Base-by-base conservation (phyloP, 2,113 vertebrate genomes). In the Myanophis thanlyinensis region DNA sequence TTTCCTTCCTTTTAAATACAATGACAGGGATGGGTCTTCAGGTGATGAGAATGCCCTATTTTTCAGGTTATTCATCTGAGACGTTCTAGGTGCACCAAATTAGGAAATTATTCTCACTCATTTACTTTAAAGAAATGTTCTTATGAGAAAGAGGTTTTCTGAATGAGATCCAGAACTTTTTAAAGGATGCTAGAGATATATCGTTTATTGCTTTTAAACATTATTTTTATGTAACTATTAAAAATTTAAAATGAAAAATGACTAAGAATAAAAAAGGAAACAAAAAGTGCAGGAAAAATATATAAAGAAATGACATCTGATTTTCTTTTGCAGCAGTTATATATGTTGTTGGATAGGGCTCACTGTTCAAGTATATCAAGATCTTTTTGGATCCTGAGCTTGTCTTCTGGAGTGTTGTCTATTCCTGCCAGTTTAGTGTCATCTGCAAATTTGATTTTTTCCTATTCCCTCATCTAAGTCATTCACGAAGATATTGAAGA, bases 1-100 rank as follows among this genome's bases (percentile, higher is more conserved):
- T 94, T 97, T 97, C 97, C 97, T 98, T 97, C 97, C 97, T 97
- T 95, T 90, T 92, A 95, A 94, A 96, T 93, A 96, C 96, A 96
- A 96, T 95, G 94, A 93, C 95, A 95, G 95, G 96, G 95, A 95
- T 96, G 93, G 96, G 94, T 95, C 97, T 94, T 95, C 95, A 48
- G 86, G 89, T 95, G 96, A 96, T 94, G 95, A 97, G 95, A 95
- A 84, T 94, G 94, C 92, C 91, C 93, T 94, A 92, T 93, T 93
- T 88, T 91, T 89, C 93, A 89, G 67, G 91, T 62, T 97, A 91
- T 91, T 95, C 89, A 94, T 47, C 84, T 86, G 48, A 6, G 7
- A 35, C 47, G 20, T 18, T 10, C 25, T 40, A 1, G 35, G 84
- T 47, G 47, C 85, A 20, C 90, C 22, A 8, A 92, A 48, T 91